A percentile compares a stretch with the other conserved stretches of the same genome.
These are phyloP conservation scores for Drosophila pseudotalamancana DNA, from an alignment of 2,888 invertebrate genomes.

Conservation along the genomic window DNA sequence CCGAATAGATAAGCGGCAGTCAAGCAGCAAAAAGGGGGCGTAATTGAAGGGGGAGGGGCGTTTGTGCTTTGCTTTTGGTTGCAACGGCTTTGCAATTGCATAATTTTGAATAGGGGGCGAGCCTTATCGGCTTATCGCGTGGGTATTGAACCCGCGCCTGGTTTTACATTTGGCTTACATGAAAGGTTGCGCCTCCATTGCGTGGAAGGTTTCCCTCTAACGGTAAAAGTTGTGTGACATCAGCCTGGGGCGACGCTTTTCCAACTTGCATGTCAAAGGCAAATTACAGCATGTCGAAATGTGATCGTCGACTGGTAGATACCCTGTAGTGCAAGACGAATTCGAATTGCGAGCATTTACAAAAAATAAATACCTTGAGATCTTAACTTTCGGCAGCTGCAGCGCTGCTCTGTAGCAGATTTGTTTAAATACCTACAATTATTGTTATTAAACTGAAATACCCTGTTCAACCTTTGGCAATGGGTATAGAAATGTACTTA, in stretches of 20 bases:
- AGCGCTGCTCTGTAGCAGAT: no score
- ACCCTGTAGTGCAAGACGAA: no score
- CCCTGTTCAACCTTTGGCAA: no score
- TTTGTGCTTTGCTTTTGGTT: background rate
- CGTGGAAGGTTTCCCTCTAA: conserved; percentile 19
- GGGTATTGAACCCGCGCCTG: conserved; percentile 47
- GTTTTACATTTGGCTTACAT: conserved; percentile 44
- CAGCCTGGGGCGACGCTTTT: conserved; percentile 39
- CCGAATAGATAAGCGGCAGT: conserved; percentile 26
- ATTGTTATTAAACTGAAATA: no score
- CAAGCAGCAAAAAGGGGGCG: background rate
- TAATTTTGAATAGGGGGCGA: conserved; percentile 27
- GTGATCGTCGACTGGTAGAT: no score
- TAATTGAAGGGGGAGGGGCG: no score
- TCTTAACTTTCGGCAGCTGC: no score
- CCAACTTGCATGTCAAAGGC: conserved; percentile 70
- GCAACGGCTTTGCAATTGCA: conserved; percentile 35
- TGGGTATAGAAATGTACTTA: conserved; percentile 46
- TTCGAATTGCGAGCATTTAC: no score
- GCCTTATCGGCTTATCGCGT: conserved; percentile 39
- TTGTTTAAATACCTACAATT: no score
- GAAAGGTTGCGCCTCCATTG: conserved; percentile 27
- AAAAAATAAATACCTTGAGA: no score
- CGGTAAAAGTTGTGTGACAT: conserved; percentile 49
- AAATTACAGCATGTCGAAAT: no score